phyloP scores from a whole-genome alignment of 1,140 invertebrate genomes.

The Hylyphantes graminicola region DNA sequence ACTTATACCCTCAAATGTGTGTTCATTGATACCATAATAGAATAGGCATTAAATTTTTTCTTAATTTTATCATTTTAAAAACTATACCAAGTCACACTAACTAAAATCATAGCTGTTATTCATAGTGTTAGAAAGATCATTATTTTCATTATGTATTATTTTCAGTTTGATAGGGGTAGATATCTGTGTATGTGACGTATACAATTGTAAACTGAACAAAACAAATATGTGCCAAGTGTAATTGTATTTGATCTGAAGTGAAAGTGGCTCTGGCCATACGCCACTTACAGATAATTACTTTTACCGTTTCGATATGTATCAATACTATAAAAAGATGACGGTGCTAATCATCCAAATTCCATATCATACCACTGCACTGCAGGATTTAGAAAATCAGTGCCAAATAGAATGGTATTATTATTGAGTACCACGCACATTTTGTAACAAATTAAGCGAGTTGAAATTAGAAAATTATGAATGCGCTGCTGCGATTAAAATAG shows the following conservation, averaged over 20 bases:
- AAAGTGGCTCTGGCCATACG: background rate
- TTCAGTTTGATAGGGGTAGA: background rate
- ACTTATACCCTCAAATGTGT: too few relatives aligned
- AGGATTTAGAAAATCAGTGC: slow-evolving; percentile 21
- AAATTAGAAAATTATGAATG: background rate
- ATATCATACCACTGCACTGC: slow-evolving; percentile 43
- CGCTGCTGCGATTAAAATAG: background rate
- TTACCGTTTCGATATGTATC: slow-evolving; percentile 46
- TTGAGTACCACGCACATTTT: slow-evolving; percentile 43
- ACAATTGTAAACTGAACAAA: slow-evolving; percentile 52
- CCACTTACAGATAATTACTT: slow-evolving; percentile 53
- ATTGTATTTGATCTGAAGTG: slow-evolving; percentile 37
- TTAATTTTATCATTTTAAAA: too few relatives aligned
- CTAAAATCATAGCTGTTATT: too few relatives aligned
- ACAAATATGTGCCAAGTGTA: slow-evolving; percentile 60
- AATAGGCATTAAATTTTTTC: too few relatives aligned
- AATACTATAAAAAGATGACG: slow-evolving; percentile 43
- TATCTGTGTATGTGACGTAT: slow-evolving; percentile 12
- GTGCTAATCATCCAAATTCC: slow-evolving; percentile 55
- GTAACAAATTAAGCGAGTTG: slow-evolving; percentile 3
- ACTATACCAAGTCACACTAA: too few relatives aligned
- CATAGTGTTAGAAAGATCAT: too few relatives aligned
- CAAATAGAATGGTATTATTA: slow-evolving; percentile 32
- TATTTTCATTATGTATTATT: too few relatives aligned
- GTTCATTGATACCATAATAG: too few relatives aligned